phyloP scores from a whole-genome alignment of 1,140 invertebrate genomes.

The Aricia agestis region DNA sequence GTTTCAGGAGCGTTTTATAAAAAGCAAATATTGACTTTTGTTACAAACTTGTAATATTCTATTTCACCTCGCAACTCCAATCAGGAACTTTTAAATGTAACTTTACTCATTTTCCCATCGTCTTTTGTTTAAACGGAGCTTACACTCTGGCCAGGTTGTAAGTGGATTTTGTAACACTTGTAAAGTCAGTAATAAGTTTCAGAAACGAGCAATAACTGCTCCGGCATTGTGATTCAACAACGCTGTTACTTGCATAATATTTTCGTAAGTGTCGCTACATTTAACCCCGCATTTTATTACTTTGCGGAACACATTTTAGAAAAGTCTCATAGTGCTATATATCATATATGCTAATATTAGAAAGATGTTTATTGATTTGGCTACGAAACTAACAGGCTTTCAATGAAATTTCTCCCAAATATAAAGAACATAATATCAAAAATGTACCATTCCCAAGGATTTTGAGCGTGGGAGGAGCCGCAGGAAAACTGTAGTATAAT shows the following conservation, averaged over 20 bases:
- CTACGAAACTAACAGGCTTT: no score
- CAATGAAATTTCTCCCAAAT: no score
- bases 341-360: no score
- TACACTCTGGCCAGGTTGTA: constrained; percentile 47
- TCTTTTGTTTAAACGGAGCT: constrained; percentile 58
- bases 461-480: no score
- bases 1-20: neutral
- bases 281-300: neutral
- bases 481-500: no score
- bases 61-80: constrained; percentile 50
- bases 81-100: constrained; percentile 58
- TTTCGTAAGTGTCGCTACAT: no score
- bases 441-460: no score
- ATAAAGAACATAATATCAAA: no score
- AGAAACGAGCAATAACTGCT: neutral
- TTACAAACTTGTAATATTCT: constrained; percentile 33
- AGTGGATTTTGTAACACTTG: constrained; percentile 53
- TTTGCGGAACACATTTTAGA: no score
- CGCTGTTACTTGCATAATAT: neutral
- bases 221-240: neutral
- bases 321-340: no score
- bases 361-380: no score
- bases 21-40: neutral
- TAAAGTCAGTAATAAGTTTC: constrained; percentile 48
- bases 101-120: constrained; percentile 69